Evolutionary conservation across 2,888 invertebrate species (phyloP).

Genomic region (Laothoe populi): DNA sequence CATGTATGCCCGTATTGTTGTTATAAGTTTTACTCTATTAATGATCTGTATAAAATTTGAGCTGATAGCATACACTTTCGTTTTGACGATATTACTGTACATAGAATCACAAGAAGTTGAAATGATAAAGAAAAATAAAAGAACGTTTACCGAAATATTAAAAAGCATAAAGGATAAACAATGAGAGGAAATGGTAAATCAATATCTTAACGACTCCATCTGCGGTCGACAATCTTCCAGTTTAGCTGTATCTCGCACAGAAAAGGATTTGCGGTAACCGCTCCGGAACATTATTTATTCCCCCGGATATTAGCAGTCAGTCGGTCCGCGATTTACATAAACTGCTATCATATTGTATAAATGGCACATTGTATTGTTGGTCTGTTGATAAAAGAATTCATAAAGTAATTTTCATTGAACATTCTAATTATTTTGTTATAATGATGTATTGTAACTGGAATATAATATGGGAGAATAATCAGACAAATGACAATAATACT

Average conservation of each 20-base stretch:
- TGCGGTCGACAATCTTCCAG: slow-evolving; percentile 40
- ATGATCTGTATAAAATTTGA: too few species aligned
- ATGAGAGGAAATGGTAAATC: slow-evolving; percentile 45
- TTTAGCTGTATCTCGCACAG: slow-evolving; percentile 35
- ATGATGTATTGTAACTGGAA: neutral
- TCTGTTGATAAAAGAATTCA: slow-evolving; percentile 29
- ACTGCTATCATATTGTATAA: slow-evolving; percentile 51
- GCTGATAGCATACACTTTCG: too few species aligned
- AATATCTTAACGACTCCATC: slow-evolving; percentile 48
- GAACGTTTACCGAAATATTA: neutral
- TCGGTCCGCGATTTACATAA: slow-evolving; percentile 63
- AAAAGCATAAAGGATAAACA: slow-evolving; percentile 34
- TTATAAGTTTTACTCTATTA: too few species aligned
- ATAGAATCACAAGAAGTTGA: neutral
- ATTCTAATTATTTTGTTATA: neutral
- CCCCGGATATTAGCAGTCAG: slow-evolving; percentile 67
- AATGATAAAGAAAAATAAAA: neutral
- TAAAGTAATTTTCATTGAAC: slow-evolving; percentile 1
- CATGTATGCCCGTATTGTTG: too few species aligned
- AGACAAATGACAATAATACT: too few species aligned
- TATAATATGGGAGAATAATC: too few species aligned
- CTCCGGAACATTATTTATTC: slow-evolving; percentile 61
- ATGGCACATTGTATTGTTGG: slow-evolving; percentile 41
- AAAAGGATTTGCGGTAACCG: slow-evolving; percentile 55
- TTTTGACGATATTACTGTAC: too few species aligned